Conservation (phyloP, 2,113 vertebrate species). For the Polypterus bichir region DNA sequence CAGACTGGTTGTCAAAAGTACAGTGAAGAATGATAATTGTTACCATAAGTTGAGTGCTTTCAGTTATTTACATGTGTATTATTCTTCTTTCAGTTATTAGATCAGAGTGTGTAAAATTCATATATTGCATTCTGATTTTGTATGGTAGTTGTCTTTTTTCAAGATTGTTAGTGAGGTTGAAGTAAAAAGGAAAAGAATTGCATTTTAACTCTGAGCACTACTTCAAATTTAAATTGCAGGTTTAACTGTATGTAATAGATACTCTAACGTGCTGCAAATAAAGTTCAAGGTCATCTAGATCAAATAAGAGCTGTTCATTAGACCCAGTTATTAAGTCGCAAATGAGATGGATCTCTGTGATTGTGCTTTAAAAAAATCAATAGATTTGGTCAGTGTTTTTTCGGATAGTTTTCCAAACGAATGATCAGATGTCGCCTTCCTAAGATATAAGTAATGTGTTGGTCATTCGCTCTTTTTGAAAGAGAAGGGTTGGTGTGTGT, state of each 20-base stretch:
- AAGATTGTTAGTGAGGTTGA: background rate
- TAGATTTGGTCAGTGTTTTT: constrained; percentile 65
- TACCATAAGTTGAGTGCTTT: too few species aligned
- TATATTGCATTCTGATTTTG: too few species aligned
- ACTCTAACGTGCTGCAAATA: constrained; percentile 5
- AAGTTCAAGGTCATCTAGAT: constrained; percentile 71
- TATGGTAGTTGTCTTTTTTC: background rate
- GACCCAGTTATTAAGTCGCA: constrained; percentile 70
- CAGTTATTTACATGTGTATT: too few species aligned
- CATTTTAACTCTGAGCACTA: constrained; percentile 16
- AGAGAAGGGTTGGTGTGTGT: background rate
- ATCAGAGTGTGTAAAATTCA: too few species aligned
- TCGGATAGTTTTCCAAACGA: constrained; percentile 47
- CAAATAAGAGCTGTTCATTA: constrained; percentile 63
- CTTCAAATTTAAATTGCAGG: background rate
- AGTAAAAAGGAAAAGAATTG: background rate
- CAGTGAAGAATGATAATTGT: too few species aligned
- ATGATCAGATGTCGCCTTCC: too few species aligned
- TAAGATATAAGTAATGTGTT: too few species aligned
- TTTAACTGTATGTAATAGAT: constrained; percentile 5
- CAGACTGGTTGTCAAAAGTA: too few species aligned
- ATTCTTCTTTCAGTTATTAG: too few species aligned
- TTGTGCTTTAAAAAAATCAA: constrained; percentile 71
- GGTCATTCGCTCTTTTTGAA: too few species aligned
- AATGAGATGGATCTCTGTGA: constrained; percentile 69